These are phyloP conservation scores for Nowickia ferox DNA, from an alignment of 2,888 invertebrate species.

Conservation along the genomic window DNA sequence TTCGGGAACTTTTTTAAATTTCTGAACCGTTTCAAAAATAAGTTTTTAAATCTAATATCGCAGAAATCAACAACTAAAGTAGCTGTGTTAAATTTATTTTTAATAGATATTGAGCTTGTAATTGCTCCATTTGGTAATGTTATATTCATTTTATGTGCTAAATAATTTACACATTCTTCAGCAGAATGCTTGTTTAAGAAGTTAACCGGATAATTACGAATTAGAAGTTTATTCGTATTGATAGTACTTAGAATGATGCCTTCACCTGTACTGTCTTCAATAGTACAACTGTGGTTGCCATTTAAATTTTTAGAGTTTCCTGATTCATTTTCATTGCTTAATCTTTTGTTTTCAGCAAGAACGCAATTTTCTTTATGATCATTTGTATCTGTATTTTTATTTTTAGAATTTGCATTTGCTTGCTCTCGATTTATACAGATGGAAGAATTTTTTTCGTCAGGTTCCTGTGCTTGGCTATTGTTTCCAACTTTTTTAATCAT, in stretches of 20 bases:
- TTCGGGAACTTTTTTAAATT: background rate
- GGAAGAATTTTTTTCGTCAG: background rate
- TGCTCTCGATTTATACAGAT: background rate
- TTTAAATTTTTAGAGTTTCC: too few species aligned
- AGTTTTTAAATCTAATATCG: rapidly evolving
- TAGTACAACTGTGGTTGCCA: too few species aligned
- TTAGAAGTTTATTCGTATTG: background rate
- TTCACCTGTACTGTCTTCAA: background rate
- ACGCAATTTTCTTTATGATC: background rate
- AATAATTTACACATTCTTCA: background rate
- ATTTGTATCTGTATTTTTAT: too few species aligned
- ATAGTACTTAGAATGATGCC: too few species aligned
- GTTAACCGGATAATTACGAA: background rate
- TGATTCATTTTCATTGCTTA: too few species aligned
- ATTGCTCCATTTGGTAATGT: background rate
- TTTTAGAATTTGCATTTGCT: too few species aligned
- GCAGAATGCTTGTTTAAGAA: background rate
- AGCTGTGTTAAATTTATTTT: rapidly evolving
- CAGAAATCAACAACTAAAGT: constrained; percentile 4
- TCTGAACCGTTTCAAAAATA: background rate
- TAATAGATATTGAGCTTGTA: background rate
- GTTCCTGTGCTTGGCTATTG: background rate
- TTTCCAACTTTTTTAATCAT: background rate
- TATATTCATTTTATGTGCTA: background rate
- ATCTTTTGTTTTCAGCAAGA: too few species aligned